phyloP scores from a whole-genome alignment of 2,113 vertebrate species.

The human (Homo sapiens) region GRCh38 chr3:29641001-29641500 shows the following conservation, averaged over 20 bases:
- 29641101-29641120: background rate
- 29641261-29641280: background rate
- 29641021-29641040: background rate
- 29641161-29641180: background rate
- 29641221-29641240: background rate
- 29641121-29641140: background rate
- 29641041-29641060: background rate
- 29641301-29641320: background rate
- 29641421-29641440: background rate
- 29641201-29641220: background rate
- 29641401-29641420: background rate
- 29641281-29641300: background rate
- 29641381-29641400: constrained; percentile 22
- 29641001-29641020: constrained; percentile 18
- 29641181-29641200: background rate
- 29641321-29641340: background rate
- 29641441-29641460: background rate
- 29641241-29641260: background rate
- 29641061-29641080: background rate
- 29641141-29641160: constrained; percentile 24
- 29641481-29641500: background rate
- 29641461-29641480: background rate
- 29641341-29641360: background rate
- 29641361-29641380: background rate
- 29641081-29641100: background rate